These are phyloP conservation scores for Vesta saturnalis DNA, from an alignment of 2,888 invertebrate species.

Conservation along the genomic window DNA sequence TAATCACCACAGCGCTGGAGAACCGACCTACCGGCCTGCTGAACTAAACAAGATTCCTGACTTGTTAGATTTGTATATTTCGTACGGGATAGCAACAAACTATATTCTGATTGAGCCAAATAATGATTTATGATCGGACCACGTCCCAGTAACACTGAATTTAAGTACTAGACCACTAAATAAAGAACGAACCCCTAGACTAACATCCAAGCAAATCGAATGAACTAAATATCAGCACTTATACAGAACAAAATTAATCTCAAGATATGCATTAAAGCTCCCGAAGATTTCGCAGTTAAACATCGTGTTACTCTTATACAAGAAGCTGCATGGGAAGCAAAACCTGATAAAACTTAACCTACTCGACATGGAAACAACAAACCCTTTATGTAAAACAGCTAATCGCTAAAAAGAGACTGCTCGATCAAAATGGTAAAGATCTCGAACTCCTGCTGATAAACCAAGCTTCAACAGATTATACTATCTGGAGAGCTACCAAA, in stretches of 20 bases:
- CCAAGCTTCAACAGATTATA: not conserved
- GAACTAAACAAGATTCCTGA: too few species aligned
- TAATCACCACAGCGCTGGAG: too few species aligned
- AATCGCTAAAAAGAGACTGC: not conserved
- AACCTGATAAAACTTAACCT: not conserved
- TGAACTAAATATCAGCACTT: too few species aligned
- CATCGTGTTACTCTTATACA: not conserved
- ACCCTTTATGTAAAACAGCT: not conserved
- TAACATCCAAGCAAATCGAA: too few species aligned
- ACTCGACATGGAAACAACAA: not conserved
- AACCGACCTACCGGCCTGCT: too few species aligned
- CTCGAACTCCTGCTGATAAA: too few species aligned
- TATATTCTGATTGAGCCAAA: too few species aligned
- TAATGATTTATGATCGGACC: conserved; percentile 5
- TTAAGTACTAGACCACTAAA: not conserved
- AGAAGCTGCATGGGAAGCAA: not conserved
- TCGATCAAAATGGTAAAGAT: not conserved
- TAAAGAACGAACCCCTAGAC: not conserved
- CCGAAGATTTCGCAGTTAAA: not conserved
- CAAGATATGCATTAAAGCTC: not conserved
- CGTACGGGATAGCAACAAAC: not conserved
- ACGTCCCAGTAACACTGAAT: not conserved
- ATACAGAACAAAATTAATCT: too few species aligned
- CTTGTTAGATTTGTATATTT: too few species aligned
- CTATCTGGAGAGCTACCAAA: conserved; percentile 6